Conservation (phyloP, 2,113 vertebrate genomes). For the Nothobranchius furzeri region DNA sequence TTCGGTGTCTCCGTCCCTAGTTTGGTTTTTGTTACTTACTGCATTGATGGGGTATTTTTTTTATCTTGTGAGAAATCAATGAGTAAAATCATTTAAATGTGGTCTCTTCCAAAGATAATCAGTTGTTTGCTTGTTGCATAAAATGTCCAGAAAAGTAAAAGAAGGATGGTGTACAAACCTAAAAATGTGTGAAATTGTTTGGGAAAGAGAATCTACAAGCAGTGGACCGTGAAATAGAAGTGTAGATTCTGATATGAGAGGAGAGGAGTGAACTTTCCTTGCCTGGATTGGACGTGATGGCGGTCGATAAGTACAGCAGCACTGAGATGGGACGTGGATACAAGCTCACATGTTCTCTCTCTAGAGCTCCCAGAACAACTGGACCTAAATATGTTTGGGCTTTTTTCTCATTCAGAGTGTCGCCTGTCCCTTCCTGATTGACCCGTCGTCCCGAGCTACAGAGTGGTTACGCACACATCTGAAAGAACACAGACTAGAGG, state of each 20-base stretch:
- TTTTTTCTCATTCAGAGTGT: conserved; percentile 79
- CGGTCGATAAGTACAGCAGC: conserved; percentile 28
- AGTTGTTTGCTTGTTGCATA: not conserved
- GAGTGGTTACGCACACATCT: conserved; percentile 93
- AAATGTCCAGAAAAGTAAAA: not conserved
- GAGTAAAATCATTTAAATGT: not conserved
- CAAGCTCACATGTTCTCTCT: not conserved
- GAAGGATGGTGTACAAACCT: not conserved
- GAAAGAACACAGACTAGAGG: conserved; percentile 87
- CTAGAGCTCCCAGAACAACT: not conserved
- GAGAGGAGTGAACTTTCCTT: conserved; percentile 23
- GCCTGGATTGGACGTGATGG: conserved; percentile 17
- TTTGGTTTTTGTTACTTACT: not conserved
- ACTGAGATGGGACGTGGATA: not conserved
- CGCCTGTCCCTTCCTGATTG: conserved; percentile 93
- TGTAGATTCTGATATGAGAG: conserved; percentile 20
- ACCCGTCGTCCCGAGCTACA: conserved; percentile 92
- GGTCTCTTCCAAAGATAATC: too few species aligned
- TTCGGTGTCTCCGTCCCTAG: not conserved
- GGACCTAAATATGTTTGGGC: conserved; percentile 2
- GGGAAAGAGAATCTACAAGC: conserved; percentile 19
- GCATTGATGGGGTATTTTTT: not conserved
- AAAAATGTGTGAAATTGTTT: not conserved
- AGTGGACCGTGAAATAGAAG: conserved; percentile 37
- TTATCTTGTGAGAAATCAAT: not conserved